Base-by-base conservation (phyloP, 1,140 invertebrate genomes). In the Aplysia californica region DNA sequence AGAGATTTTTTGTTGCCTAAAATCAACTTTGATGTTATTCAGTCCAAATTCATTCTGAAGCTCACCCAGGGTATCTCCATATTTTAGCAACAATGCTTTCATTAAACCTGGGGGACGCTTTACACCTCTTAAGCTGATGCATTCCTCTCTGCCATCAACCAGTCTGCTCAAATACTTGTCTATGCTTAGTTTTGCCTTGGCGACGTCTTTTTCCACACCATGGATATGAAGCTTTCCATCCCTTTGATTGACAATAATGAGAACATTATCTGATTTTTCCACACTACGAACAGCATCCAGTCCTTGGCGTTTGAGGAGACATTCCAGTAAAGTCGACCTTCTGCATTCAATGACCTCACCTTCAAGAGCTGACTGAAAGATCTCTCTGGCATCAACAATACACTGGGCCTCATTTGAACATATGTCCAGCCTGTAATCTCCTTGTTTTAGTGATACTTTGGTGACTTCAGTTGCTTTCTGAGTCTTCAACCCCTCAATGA, bases 81-180 rank as follows among this genome's bases (percentile, higher is more conserved):
- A 84, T 64, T 72, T 73, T 2, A 75, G n/a, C 31, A 85, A 29
- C 20, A 87, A 50, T 1, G 67, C 77, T 72, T 87, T 87, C 82
- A 87, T 81, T 2, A 87, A 35, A 15, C 85, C 86, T 10, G 67
- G 67, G 58, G 87, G 85, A 67, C 80, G 81, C 1, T 73, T 75
- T 15, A 56, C 58, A 1, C 83, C 80, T 65, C 76, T 82, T 36
- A 86, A 58, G 3, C 23, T 41, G 1, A 73, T 10, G 3, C 81
- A 33, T 2, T 73, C 75, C 64, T 76, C 79, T 33, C 36, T 66
- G 0, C 75, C 70, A 31, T 39, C n/a, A 21, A 21, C 41, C 2
- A 61, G 55, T 33, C 41, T 38, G 4, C 31, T 31, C 2, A 73
- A 31, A 61, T 36, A 73, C 20, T 38, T 50, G 41, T 73, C 41